These are phyloP conservation scores for Drosophila pseudotalamancana DNA, from an alignment of 2,888 invertebrate species.

Conservation along the genomic window DNA sequence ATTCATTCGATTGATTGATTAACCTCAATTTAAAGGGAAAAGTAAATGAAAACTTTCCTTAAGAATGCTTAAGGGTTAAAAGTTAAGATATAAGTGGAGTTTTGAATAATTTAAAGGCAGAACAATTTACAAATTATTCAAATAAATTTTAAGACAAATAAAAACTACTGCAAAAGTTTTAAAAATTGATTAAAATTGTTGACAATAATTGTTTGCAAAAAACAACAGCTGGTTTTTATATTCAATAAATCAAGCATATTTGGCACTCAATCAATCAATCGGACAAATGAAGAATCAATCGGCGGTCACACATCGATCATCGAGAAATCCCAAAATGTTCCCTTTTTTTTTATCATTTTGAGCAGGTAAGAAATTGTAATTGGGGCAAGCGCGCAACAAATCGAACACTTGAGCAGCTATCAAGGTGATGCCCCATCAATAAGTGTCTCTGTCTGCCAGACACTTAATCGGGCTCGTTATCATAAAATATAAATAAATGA, in stretches of 20 bases:
- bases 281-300: conserved; percentile 5
- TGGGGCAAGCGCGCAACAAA: conserved; percentile 25
- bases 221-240: too few species aligned
- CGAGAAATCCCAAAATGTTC: conserved; percentile 5
- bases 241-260: conserved; percentile 1
- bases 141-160: too few species aligned
- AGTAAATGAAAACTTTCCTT: too few species aligned
- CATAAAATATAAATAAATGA: conserved; percentile 7
- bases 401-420: conserved; percentile 33
- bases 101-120: too few species aligned
- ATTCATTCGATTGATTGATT: too few species aligned
- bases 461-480: conserved; percentile 63
- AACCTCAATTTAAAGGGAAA: too few species aligned
- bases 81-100: too few species aligned
- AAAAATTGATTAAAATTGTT: too few species aligned
- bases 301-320: conserved; percentile 30
- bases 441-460: conserved; percentile 52
- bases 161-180: not conserved
- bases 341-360: not conserved
- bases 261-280: conserved; percentile 35
- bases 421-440: conserved; percentile 51
- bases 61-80: too few species aligned
- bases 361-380: conserved; percentile 20
- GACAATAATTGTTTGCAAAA: too few species aligned
- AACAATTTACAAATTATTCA: too few species aligned